A percentile compares a stretch with the other conserved stretches of the same genome.
Conservation (phyloP, 2,113 vertebrate species). For the Xerus inauris region DNA sequence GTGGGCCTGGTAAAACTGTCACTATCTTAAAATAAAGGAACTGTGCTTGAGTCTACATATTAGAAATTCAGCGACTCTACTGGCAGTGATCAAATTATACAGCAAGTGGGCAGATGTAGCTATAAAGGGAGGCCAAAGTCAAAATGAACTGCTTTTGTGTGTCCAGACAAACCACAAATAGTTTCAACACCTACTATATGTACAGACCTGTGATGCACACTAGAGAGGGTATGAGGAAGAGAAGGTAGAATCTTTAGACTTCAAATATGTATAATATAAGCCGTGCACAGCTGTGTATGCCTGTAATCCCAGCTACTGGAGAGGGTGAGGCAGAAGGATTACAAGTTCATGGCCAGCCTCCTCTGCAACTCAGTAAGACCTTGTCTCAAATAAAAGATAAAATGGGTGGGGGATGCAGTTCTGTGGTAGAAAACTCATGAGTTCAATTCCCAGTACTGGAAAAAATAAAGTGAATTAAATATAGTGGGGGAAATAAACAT, state of each 20-base stretch:
- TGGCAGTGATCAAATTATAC: constrained; percentile 58
- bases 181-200: not conserved
- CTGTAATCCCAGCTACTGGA: too few species aligned
- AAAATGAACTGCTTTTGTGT: constrained; percentile 35
- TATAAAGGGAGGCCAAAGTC: not conserved
- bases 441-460: too few species aligned
- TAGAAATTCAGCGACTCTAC: constrained; percentile 10
- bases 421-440: too few species aligned
- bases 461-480: too few species aligned
- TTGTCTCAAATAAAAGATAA: too few species aligned
- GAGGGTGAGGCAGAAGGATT: too few species aligned
- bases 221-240: not conserved
- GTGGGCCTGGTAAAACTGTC: constrained; percentile 58
- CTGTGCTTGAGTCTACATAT: not conserved
- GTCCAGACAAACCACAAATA: constrained; percentile 11
- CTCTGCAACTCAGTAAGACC: too few species aligned
- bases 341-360: too few species aligned
- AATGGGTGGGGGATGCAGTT: too few species aligned
- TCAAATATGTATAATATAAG: not conserved
- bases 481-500: not conserved
- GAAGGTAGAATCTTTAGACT: not conserved
- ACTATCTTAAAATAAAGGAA: constrained; percentile 65
- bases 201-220: not conserved
- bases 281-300: too few species aligned
- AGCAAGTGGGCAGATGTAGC: not conserved